phyloP scores from a whole-genome alignment of 2,113 vertebrate genomes.

The Pelecanoides urinatrix region DNA sequence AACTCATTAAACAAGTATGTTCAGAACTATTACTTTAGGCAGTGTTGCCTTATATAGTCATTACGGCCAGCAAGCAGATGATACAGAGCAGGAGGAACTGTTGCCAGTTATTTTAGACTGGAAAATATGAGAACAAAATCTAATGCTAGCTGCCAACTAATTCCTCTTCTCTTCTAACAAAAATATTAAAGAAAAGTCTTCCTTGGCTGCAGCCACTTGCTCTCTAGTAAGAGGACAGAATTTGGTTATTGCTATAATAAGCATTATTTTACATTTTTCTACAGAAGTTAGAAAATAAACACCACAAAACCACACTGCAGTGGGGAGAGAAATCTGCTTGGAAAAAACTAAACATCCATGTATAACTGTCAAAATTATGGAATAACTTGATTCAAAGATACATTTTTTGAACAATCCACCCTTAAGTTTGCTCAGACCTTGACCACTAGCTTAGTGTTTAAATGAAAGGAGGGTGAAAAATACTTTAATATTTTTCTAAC shows the following conservation, averaged over 20 bases:
- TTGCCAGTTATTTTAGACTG: constrained; percentile 68
- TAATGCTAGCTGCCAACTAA: constrained; percentile 55
- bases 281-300: not conserved
- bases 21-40: constrained; percentile 38
- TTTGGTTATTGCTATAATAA: not conserved
- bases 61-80: constrained; percentile 51
- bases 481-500: not conserved
- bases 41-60: constrained; percentile 72
- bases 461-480: not conserved
- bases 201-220: constrained; percentile 12
- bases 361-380: not conserved
- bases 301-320: not conserved
- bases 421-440: not conserved
- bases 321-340: not conserved
- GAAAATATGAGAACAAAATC: constrained; percentile 74
- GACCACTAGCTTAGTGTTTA: not conserved
- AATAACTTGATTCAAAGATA: not conserved
- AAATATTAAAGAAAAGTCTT: constrained; percentile 38
- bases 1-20: constrained; percentile 60
- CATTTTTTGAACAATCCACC: not conserved
- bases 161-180: constrained; percentile 41
- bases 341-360: not conserved
- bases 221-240: not conserved
- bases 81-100: constrained; percentile 52
- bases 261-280: not conserved